These are phyloP conservation scores for Phyllotis vaccarum DNA, from an alignment of 2,797 vertebrate species.

Conservation along the genomic window DNA sequence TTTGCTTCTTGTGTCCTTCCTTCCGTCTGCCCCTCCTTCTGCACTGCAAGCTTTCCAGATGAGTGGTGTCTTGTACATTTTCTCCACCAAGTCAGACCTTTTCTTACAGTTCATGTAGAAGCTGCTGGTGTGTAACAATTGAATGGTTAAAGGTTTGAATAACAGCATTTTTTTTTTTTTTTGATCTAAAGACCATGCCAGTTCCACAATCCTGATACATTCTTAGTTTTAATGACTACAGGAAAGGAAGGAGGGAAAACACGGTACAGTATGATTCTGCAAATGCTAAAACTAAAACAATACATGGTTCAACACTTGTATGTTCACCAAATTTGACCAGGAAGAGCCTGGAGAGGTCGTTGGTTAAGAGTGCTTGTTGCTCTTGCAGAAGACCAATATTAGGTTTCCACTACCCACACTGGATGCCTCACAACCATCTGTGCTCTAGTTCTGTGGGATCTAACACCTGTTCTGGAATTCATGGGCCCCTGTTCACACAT, in stretches of 20 bases:
- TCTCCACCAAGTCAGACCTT: neutral
- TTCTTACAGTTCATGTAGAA: neutral
- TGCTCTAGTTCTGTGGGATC: neutral
- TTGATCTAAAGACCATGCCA: neutral
- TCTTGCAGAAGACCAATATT: neutral
- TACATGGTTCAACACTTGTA: neutral
- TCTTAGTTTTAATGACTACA: neutral
- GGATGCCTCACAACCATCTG: neutral
- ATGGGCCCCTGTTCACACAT: neutral
- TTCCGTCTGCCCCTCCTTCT: neutral
- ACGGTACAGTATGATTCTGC: neutral
- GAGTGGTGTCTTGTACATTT: neutral
- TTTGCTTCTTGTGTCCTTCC: neutral
- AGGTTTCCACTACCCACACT: neutral
- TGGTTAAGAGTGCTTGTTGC: neutral
- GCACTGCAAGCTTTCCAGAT: neutral
- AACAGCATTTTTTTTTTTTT: slow-evolving; percentile 36
- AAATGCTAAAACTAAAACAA: neutral
- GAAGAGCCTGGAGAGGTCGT: neutral
- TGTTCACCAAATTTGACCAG: neutral
- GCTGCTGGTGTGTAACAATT: neutral
- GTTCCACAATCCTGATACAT: neutral
- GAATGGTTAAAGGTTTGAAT: neutral
- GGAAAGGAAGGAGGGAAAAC: too few relatives aligned
- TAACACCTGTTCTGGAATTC: neutral